Percentiles rank a stretch among this genome's conserved stretches.
Evolutionary conservation across 2,888 invertebrate species (phyloP).

Genomic region (Parnassius mnemosyne): DNA sequence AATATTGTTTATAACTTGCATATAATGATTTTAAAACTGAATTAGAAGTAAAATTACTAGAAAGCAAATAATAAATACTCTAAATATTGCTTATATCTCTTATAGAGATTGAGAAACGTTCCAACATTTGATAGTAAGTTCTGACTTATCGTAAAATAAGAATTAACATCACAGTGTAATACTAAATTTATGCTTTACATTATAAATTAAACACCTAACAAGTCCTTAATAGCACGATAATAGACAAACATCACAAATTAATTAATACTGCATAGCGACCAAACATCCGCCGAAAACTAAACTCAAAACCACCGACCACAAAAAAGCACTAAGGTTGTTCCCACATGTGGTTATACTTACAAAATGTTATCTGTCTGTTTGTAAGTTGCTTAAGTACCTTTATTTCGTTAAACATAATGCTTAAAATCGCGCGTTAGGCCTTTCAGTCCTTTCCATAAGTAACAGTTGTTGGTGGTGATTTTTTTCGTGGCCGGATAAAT

Average conservation of each 20-base stretch:
- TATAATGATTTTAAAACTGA: no score
- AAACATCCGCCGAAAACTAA: slow-evolving; percentile 69
- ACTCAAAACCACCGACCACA: slow-evolving; percentile 55
- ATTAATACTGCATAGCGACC: slow-evolving; percentile 65
- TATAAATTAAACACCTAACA: slow-evolving; percentile 34
- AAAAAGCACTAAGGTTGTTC: slow-evolving; percentile 67
- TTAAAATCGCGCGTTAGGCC: slow-evolving; percentile 23
- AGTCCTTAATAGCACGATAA: slow-evolving; percentile 48
- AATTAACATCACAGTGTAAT: slow-evolving; percentile 10
- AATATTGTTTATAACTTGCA: no score
- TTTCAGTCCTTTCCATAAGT: slow-evolving; percentile 23
- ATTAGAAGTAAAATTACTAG: no score
- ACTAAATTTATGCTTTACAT: slow-evolving; percentile 22
- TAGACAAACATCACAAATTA: slow-evolving; percentile 60
- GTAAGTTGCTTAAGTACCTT: slow-evolving; percentile 6
- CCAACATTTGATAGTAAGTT: no score
- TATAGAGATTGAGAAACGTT: no score
- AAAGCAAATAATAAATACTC: no score
- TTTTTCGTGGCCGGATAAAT: slow-evolving; percentile 67
- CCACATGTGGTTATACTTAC: slow-evolving; percentile 54
- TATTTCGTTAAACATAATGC: slow-evolving; percentile 27
- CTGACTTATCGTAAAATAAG: background rate
- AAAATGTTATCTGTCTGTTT: slow-evolving; percentile 26
- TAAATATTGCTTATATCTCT: no score
- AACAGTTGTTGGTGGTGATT: slow-evolving; percentile 41